phyloP scores from a whole-genome alignment of 1,140 invertebrate genomes.

The Cherax destructor region DNA sequence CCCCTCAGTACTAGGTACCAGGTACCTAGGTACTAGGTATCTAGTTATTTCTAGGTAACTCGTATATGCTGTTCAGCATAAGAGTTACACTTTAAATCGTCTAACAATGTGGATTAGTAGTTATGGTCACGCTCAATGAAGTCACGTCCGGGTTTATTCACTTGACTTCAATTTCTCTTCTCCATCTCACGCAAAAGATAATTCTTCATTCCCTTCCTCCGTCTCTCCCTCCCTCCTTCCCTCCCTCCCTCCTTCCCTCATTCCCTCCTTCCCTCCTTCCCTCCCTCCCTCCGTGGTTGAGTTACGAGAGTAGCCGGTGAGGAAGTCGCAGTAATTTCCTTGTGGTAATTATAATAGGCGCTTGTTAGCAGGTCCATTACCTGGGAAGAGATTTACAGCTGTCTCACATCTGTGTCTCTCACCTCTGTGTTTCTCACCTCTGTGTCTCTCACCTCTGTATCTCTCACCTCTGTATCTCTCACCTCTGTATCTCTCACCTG shows the following conservation, averaged over 20 bases:
- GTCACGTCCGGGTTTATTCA: too few relatives aligned
- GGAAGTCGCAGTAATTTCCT: slow-evolving; percentile 42
- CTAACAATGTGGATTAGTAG: too few relatives aligned
- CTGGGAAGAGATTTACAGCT: slow-evolving; percentile 36
- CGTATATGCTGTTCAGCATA: too few relatives aligned
- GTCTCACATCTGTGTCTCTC: background rate
- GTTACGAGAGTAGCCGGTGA: too few relatives aligned
- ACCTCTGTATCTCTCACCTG: background rate
- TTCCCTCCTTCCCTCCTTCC: background rate
- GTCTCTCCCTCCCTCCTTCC: background rate
- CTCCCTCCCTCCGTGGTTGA: background rate
- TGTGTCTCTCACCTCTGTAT: too few relatives aligned
- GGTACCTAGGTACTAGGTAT: too few relatives aligned
- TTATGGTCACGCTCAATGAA: too few relatives aligned
- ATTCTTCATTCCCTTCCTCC: background rate
- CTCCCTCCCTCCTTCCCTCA: background rate
- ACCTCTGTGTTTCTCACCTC: background rate
- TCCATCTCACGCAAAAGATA: too few relatives aligned
- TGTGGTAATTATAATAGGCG: slow-evolving; percentile 49
- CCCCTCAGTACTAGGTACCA: too few relatives aligned
- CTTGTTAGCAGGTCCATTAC: slow-evolving; percentile 52
- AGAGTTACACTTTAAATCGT: too few relatives aligned
- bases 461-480: background rate
- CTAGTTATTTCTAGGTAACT: too few relatives aligned
- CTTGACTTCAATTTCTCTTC: background rate